Conservation (phyloP, 2,888 invertebrate genomes). For the Unio pictorum region DNA sequence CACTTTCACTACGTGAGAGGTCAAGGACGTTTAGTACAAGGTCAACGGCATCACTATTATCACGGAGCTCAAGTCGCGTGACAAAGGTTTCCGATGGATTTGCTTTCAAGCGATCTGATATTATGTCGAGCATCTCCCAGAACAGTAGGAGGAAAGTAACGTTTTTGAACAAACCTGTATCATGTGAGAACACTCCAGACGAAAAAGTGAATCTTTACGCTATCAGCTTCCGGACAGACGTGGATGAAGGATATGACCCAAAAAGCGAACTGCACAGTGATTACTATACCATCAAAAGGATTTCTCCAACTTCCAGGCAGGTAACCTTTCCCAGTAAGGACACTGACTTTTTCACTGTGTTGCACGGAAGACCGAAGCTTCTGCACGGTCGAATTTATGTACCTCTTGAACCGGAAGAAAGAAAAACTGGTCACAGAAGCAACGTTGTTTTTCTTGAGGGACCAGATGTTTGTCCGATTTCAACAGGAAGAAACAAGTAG, state of each 20-base stretch:
- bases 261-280: conserved; percentile 41
- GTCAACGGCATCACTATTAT: no score
- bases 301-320: conserved; percentile 26
- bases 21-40: conserved; percentile 27
- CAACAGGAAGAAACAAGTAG: no score
- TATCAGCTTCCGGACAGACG: conserved; percentile 22
- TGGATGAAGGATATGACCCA: conserved; percentile 24
- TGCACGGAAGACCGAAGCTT: conserved; percentile 34
- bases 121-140: conserved; percentile 1
- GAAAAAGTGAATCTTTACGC: conserved; percentile 25
- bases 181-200: conserved; percentile 3
- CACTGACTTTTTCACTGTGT: conserved; percentile 24
- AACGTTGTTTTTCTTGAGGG: no score
- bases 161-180: neutral
- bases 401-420: no score
- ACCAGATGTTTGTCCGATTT: no score
- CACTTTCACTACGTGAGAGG: conserved; percentile 10
- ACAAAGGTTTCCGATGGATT: neutral
- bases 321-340: conserved; percentile 30
- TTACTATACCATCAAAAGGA: conserved; percentile 38
- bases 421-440: no score
- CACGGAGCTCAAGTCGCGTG: no score
- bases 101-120: neutral
- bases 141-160: neutral
- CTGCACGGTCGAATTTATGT: conserved; percentile 18